Base-by-base conservation (phyloP, 2,113 vertebrate genomes). In the Heterotilapia buettikoferi region DNA sequence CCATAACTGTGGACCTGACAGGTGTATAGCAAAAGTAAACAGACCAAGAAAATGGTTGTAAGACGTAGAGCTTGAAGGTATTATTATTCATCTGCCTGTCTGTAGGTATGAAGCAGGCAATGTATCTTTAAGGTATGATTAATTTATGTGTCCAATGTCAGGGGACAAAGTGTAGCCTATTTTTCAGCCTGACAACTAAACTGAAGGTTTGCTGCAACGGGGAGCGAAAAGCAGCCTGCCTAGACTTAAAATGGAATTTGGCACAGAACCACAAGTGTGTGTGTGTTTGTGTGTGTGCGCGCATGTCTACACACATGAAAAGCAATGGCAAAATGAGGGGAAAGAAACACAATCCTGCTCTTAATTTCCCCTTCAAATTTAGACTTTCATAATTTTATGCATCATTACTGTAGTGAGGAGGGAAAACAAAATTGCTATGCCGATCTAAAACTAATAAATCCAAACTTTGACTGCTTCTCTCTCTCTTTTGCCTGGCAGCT, bases 111-210 rank as follows among this genome's bases (percentile, higher is more conserved):
- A 89, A 43, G 47, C 66, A 85, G 80, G 76, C 83, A 24, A 85
- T 82, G 82, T 18, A 84, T 95, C 90, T 95, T 66, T 91, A 86
- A 89, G 80, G 50, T 84, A 85, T 90, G 92, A 95, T 93, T 92
- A 36, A 94, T 93, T 91, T 87, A 90, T 83, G 68, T 81, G 79
- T 36, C 84, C 54, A 82, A 52, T 50, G 87, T 92, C 92, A 90
- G 71, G 80, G 84, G 33, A 90, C 31, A 68, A 61, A 91, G 52
- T 2, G 66, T 31, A 87, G 81, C 56, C 88, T 52, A 92, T 95
- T 93, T 90, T 90, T 95, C 92, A 94, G 82, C 83, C 83, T 88
- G 84, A 95, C 92, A 94, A 84, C 92, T 86, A 86, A 92, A 90
- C 87, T 89, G 68, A 84, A 80, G 84, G 29, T 80, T 85, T 89